Percentiles rank a stretch among this genome's conserved stretches.
Conservation (phyloP, 2,888 invertebrate genomes). For the Drosophila subquinaria region DNA sequence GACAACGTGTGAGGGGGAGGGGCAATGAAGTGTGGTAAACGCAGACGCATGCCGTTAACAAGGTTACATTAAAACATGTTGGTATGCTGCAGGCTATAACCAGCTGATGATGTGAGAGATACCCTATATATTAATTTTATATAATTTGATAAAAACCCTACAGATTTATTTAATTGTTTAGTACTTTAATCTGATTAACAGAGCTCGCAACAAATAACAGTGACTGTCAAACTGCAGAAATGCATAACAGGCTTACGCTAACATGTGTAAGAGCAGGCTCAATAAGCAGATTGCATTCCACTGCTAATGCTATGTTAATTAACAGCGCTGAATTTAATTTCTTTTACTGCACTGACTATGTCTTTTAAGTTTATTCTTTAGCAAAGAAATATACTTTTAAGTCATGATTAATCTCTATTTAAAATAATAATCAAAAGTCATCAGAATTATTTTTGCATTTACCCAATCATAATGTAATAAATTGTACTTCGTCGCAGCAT, state of each 20-base stretch:
- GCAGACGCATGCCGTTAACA: conserved; percentile 28
- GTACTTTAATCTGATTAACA: no score
- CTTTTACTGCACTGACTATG: background rate
- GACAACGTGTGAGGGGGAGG: background rate
- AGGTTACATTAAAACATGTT: conserved; percentile 37
- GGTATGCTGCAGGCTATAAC: background rate
- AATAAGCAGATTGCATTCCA: background rate
- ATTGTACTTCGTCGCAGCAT: no score
- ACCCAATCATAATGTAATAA: no score
- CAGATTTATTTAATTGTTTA: no score
- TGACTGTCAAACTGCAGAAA: background rate
- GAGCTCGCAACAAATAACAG: background rate
- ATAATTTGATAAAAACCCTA: no score
- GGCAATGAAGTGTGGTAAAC: conserved; percentile 4
- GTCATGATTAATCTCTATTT: no score
- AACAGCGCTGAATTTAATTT: background rate
- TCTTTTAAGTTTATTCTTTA: background rate
- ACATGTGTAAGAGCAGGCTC: background rate
- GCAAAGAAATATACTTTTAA: no score
- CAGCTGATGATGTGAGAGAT: background rate
- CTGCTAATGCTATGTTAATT: background rate
- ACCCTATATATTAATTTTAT: conserved; percentile 19
- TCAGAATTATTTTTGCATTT: no score
- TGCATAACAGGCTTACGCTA: background rate
- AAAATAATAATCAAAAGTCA: no score